These are phyloP conservation scores for Phania funesta DNA, from an alignment of 2,888 invertebrate species.

Conservation along the genomic window DNA sequence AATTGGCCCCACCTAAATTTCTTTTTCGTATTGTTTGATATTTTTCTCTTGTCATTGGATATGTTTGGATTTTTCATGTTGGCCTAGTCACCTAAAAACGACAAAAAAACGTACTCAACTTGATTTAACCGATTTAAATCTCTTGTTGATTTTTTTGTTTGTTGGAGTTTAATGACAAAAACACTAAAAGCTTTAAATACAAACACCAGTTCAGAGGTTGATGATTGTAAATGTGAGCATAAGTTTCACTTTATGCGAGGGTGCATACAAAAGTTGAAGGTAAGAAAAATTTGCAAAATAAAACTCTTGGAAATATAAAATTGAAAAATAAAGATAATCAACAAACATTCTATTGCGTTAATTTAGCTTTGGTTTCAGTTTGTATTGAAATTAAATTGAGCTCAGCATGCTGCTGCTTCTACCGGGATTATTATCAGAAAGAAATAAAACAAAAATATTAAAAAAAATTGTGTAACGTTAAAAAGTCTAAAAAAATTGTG, in stretches of 20 bases:
- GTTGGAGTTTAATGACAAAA: not conserved
- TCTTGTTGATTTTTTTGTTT: not conserved
- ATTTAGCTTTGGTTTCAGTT: too few relatives aligned
- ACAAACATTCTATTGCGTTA: too few relatives aligned
- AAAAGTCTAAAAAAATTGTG: too few relatives aligned
- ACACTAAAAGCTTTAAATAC: not conserved
- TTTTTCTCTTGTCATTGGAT: not conserved
- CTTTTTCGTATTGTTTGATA: not conserved
- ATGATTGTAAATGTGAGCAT: not conserved
- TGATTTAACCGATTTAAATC: constrained; percentile 21
- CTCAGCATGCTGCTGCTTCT: too few relatives aligned
- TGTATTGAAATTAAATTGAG: too few relatives aligned
- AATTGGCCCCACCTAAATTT: constrained; percentile 35
- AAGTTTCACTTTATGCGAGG: constrained; percentile 27
- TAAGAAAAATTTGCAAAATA: not conserved
- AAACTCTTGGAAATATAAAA: not conserved
- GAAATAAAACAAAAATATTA: too few relatives aligned
- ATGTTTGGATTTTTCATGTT: constrained; percentile 3
- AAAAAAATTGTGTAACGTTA: too few relatives aligned
- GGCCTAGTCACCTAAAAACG: constrained; percentile 50
- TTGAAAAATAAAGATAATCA: too few relatives aligned
- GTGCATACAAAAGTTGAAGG: not conserved
- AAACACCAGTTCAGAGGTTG: constrained; percentile 29
- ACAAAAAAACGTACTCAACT: constrained; percentile 21
- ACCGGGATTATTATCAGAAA: too few relatives aligned